These are phyloP conservation scores for Planiliza haematocheilus DNA, from an alignment of 2,113 vertebrate genomes.

Conservation along the genomic window DNA sequence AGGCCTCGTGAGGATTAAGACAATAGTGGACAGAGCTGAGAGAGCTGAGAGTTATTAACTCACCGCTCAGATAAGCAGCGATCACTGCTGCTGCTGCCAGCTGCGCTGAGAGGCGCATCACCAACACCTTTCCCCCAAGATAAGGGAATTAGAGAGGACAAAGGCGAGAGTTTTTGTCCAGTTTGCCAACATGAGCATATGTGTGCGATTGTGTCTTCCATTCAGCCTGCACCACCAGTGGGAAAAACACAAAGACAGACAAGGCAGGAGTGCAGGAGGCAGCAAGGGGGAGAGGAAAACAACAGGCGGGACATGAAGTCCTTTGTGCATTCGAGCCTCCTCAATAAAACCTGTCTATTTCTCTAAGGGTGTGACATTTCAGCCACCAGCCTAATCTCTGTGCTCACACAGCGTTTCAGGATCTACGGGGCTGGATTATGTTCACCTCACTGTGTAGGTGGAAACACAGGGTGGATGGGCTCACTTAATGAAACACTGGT, in stretches of 20 bases:
- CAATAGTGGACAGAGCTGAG: slow-evolving; percentile 54
- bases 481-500: slow-evolving; percentile 4
- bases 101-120: slow-evolving; percentile 42
- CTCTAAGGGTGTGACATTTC: slow-evolving; percentile 59
- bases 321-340: slow-evolving; percentile 9
- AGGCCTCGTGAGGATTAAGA: slow-evolving; percentile 52
- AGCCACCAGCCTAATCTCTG: slow-evolving; percentile 14
- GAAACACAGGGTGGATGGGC: neutral
- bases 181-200: slow-evolving; percentile 40
- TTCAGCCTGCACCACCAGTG: slow-evolving; percentile 14
- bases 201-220: slow-evolving; percentile 20
- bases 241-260: slow-evolving; percentile 9
- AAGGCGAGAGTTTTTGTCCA: slow-evolving; percentile 27
- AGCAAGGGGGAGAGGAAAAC: neutral
- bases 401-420: neutral
- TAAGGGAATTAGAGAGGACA: slow-evolving; percentile 61
- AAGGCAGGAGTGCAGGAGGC: slow-evolving; percentile 4
- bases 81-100: slow-evolving; percentile 50
- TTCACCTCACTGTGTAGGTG: slow-evolving; percentile 14
- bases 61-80: slow-evolving; percentile 55
- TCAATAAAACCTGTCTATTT: slow-evolving; percentile 25
- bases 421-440: slow-evolving; percentile 6
- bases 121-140: slow-evolving; percentile 61
- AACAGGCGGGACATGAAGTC: slow-evolving; percentile 5
- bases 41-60: slow-evolving; percentile 53